Conservation (phyloP, 2,888 invertebrate genomes). For the Pachymerium ferrugineum region DNA sequence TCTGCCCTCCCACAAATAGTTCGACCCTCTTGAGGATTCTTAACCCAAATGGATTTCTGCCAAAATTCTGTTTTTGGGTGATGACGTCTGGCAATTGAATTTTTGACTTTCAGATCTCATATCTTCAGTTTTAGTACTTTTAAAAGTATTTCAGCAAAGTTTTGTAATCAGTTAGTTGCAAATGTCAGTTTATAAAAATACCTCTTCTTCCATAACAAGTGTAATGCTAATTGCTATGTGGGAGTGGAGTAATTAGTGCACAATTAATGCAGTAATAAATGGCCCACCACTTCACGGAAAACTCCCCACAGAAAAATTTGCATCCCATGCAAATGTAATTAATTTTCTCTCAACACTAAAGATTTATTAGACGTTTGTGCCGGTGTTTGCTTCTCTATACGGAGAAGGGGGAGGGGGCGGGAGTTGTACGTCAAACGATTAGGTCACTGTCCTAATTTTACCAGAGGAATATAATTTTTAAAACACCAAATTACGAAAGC, state of each 20-base stretch:
- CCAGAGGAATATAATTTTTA: background rate
- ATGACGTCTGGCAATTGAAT: background rate
- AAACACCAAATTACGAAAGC: too few species aligned
- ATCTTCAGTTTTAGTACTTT: too few species aligned
- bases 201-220: background rate
- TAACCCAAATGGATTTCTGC: background rate
- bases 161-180: too few species aligned
- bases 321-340: slow-evolving; percentile 28
- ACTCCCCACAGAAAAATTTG: background rate
- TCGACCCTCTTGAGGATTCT: too few species aligned
- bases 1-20: background rate
- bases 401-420: too few species aligned
- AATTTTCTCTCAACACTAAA: background rate
- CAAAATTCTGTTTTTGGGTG: background rate
- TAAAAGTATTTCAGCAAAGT: too few species aligned
- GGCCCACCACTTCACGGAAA: slow-evolving; percentile 1
- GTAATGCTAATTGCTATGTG: slow-evolving; percentile 21
- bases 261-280: slow-evolving; percentile 28
- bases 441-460: too few species aligned
- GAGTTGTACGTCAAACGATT: too few species aligned
- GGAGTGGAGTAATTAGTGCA: slow-evolving; percentile 29
- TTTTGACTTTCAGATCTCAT: too few species aligned
- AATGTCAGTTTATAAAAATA: background rate
- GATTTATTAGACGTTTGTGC: slow-evolving; percentile 11
- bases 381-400: background rate